Evolutionary conservation across 2,113 vertebrate species (phyloP), one percentile per base, ranked within the genome.

Genomic region (Collichthys lucidus): DNA sequence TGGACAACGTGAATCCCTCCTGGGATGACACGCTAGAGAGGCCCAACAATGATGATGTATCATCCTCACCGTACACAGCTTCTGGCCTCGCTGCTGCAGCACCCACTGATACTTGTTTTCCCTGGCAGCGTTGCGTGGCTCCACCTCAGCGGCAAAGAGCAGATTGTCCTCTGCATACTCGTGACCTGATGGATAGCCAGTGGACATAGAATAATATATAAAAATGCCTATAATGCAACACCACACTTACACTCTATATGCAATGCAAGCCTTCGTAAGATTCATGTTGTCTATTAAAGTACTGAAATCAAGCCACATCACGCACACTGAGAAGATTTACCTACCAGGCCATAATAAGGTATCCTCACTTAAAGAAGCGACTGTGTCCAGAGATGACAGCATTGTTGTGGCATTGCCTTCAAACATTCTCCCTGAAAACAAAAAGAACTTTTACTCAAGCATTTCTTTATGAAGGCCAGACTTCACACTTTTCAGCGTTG

Each of bases 131-230:
- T 98, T 99, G 81, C 93, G 94, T 0, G 95, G 95, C 87, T 99
- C 98, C 77, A 98, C 95, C 77, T 96, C 95, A 9, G 95, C 96
- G 49, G 97, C 97, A 24, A 99, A 99, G 87, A 94, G 94, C 86
- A 99, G 94, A 85, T 98, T 99, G 87, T 99, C 98, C 80, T 97
- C 96, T 0, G 98, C 97, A 0, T 99, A 99, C 77, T 99, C 98
- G 0, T 99, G 98, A 69, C 98, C 98, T 99, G 85, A 11, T 4
- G 74, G 64, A 81, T 0, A 69, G 53, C 22, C 74, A 67, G 49
- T 5, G 16, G 63, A 85, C 67, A 74, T 17, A 62, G 53, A 35
- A 74, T 40, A 40, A 40, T 8, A 40, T 40, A 74, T 60, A 9
- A 57, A 81, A 66, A 81, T 12, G 16, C 3, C 31, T 31, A 46